Base-by-base conservation (phyloP, 2,888 invertebrate species). In the Tachystola acroxantha region DNA sequence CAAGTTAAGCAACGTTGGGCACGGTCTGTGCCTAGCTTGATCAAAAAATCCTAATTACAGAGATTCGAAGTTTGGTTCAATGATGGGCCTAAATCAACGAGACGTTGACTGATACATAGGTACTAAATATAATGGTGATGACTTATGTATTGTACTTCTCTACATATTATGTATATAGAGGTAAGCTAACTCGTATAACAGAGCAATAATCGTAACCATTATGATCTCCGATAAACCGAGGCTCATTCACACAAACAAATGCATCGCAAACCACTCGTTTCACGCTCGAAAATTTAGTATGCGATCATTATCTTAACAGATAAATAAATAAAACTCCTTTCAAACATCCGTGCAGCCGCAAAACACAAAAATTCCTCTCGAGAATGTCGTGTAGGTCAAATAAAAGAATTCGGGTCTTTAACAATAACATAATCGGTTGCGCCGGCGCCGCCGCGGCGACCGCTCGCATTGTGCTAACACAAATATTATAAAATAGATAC, bases 381-480 rank as follows among this genome's bases (percentile, higher is more conserved):
- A 53, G 73, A 74, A 74, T 70, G 71, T 70, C 74, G 68, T 72
- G 66, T 75, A 72, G 75, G 70, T 80, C 76, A 78, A 77, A 81
- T 80, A 82, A 81, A 82, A 75, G 80, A 77, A 80, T 74, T 73
- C 29, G 22, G 69, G 64, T 60, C 67, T 70, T 68, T 70, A 72
- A 80, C 78, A 80, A 80, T 80, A 78, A 80, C 79, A 79, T 75
- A 77, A 76, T 79, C 74, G 75, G 73, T 65, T 70, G 76, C 76
- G 71, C 73, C 61, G 79, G 81, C 82, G 82, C 82, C 82, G 74
- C 56, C 57, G 53, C 52, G 82, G 59, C 82, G 78, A 73, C 63
- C 62, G 65, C 63, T 62, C 24, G 19, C 55, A 59, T 34, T 38
- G 33, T 27, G 36, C 32, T 32, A 10, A 13, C 26, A 37, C 25